A percentile compares a stretch with the other conserved stretches of the same genome.
Evolutionary conservation across 2,888 invertebrate genomes (phyloP).

Genomic region (Eristalis tenax): DNA sequence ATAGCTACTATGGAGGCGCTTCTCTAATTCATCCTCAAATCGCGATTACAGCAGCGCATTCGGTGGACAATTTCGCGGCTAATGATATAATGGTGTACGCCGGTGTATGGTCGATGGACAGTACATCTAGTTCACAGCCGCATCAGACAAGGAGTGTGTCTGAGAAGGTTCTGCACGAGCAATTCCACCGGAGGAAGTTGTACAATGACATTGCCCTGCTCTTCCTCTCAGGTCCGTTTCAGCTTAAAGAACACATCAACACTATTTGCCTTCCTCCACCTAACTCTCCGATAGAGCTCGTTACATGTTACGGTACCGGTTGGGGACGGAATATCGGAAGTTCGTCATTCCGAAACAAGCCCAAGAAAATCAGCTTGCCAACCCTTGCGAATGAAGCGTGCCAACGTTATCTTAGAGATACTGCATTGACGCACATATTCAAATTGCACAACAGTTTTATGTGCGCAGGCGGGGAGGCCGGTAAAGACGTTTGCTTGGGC

Average conservation of each 20-base stretch:
- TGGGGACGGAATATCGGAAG: slow-evolving; percentile 79
- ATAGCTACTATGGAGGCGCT: slow-evolving; percentile 83
- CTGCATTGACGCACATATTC: slow-evolving; percentile 87
- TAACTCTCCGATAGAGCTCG: slow-evolving; percentile 77
- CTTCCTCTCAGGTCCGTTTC: slow-evolving; percentile 84
- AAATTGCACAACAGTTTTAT: slow-evolving; percentile 86
- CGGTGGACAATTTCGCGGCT: slow-evolving; percentile 81
- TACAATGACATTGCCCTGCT: slow-evolving; percentile 89
- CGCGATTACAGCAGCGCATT: slow-evolving; percentile 91
- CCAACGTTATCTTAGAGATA: slow-evolving; percentile 83
- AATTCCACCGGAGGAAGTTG: slow-evolving; percentile 85
- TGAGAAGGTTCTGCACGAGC: slow-evolving; percentile 84
- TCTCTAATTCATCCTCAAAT: slow-evolving; percentile 81
- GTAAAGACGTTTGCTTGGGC: slow-evolving; percentile 89
- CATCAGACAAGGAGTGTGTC: slow-evolving; percentile 87
- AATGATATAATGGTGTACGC: slow-evolving; percentile 83
- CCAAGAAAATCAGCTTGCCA: slow-evolving; percentile 87
- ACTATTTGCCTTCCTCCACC: slow-evolving; percentile 85
- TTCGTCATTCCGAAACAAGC: slow-evolving; percentile 83
- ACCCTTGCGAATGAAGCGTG: slow-evolving; percentile 83
- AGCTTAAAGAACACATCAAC: slow-evolving; percentile 85
- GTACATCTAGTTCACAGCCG: slow-evolving; percentile 83
- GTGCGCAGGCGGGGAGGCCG: slow-evolving; percentile 90
- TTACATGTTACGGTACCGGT: slow-evolving; percentile 78
- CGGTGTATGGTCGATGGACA: slow-evolving; percentile 91